Percentiles rank a stretch among this genome's conserved stretches.
Conservation (phyloP, 2,888 invertebrate species). For the Melolontha melolontha region DNA sequence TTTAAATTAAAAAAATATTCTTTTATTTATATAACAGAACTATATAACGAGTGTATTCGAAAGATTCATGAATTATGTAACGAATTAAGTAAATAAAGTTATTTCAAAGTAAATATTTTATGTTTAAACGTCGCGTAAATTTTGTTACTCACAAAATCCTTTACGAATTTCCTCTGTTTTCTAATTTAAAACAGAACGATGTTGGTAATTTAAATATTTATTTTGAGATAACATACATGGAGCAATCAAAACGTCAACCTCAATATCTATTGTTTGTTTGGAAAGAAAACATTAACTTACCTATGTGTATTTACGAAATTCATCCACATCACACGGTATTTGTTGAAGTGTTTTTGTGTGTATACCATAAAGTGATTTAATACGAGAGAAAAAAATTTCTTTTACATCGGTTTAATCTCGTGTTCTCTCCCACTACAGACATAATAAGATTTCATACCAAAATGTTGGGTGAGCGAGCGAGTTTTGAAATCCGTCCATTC, state of each 20-base stretch:
- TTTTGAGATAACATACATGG: slow-evolving; percentile 28
- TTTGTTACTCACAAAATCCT: no score
- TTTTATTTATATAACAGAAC: no score
- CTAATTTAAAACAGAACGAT: slow-evolving; percentile 14
- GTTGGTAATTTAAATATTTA: slow-evolving; percentile 34
- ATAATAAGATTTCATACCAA: no score
- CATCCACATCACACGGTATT: no score
- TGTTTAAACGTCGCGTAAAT: no score
- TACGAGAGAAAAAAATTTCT: not conserved
- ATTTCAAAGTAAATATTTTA: not conserved
- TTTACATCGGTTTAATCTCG: no score
- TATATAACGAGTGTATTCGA: no score
- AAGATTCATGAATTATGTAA: no score
- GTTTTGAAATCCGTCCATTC: slow-evolving; percentile 14
- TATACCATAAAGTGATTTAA: slow-evolving; percentile 3
- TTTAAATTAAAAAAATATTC: no score
- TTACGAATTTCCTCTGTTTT: not conserved
- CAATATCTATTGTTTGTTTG: slow-evolving; percentile 21
- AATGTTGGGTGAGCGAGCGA: not conserved
- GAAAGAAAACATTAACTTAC: slow-evolving; percentile 2
- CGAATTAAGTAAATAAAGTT: no score
- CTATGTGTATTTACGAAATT: no score
- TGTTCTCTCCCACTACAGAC: no score
- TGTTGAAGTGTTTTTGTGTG: slow-evolving; percentile 11
- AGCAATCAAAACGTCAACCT: slow-evolving; percentile 15